Conservation (phyloP, 2,888 invertebrate genomes). For the Troides helena region DNA sequence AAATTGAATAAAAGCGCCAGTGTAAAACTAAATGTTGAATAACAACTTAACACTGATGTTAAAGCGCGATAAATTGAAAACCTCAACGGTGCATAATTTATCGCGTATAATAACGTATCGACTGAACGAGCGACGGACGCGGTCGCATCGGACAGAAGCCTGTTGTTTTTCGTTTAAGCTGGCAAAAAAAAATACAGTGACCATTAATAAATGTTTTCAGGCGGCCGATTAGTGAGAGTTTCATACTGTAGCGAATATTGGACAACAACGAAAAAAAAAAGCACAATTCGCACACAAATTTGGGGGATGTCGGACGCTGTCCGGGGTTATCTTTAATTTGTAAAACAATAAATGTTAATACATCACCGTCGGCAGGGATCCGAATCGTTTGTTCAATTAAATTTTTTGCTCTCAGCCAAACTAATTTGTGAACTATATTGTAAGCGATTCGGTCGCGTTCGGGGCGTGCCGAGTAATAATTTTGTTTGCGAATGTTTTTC, state of each 20-base stretch:
- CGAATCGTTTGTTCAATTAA: slow-evolving; percentile 61
- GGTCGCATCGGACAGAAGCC: slow-evolving; percentile 36
- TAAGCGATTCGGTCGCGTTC: slow-evolving; percentile 56
- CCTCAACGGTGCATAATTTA: slow-evolving; percentile 49
- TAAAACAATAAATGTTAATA: slow-evolving; percentile 79
- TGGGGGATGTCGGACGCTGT: slow-evolving; percentile 42
- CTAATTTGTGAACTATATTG: slow-evolving; percentile 74
- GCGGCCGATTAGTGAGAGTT: slow-evolving; percentile 48
- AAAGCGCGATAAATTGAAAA: slow-evolving; percentile 49
- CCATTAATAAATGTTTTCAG: slow-evolving; percentile 50
- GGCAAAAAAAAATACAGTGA: slow-evolving; percentile 40
- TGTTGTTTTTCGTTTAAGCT: slow-evolving; percentile 40
- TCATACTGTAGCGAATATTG: slow-evolving; percentile 48
- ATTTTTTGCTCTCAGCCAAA: slow-evolving; percentile 64
- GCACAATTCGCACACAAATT: slow-evolving; percentile 45
- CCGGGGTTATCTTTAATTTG: slow-evolving; percentile 73
- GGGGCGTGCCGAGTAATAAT: slow-evolving; percentile 57
- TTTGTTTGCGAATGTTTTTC: slow-evolving; percentile 74
- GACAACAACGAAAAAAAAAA: slow-evolving; percentile 48
- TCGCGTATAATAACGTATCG: slow-evolving; percentile 47
- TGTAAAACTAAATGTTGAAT: slow-evolving; percentile 31
- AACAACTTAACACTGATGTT: slow-evolving; percentile 48
- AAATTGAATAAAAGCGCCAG: slow-evolving; percentile 2
- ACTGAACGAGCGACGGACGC: slow-evolving; percentile 38
- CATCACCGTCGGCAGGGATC: slow-evolving; percentile 54